These are phyloP conservation scores for Clarias batrachus DNA, from an alignment of 2,113 vertebrate species.

Conservation along the genomic window DNA sequence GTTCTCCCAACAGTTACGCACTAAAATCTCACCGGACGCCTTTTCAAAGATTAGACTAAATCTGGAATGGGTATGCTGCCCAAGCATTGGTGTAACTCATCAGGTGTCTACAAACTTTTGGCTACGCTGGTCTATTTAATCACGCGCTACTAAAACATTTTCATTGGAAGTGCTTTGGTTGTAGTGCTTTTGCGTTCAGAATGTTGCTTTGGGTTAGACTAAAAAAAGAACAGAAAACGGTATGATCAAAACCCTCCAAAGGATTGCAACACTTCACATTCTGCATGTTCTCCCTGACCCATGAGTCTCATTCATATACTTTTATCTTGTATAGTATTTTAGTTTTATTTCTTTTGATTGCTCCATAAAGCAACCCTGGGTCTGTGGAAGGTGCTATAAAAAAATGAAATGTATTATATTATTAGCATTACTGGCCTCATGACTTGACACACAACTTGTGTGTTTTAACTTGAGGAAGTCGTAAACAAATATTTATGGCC, in stretches of 20 bases:
- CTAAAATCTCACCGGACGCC: neutral
- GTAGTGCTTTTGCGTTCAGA: too few species aligned
- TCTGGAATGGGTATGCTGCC: neutral
- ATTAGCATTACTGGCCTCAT: neutral
- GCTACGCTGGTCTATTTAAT: neutral
- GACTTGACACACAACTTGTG: neutral
- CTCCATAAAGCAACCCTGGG: neutral
- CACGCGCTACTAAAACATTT: neutral
- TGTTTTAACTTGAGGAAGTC: neutral
- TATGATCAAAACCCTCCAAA: neutral
- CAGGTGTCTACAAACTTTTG: neutral
- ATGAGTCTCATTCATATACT: neutral
- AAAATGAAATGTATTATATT: neutral
- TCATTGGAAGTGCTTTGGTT: neutral
- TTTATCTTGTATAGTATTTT: neutral
- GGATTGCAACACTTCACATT: neutral
- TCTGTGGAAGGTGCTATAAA: neutral
- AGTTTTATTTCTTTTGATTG: neutral
- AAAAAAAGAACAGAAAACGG: neutral
- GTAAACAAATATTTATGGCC: neutral
- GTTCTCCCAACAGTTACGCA: neutral
- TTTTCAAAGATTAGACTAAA: neutral
- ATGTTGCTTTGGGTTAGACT: neutral
- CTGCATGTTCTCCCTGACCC: neutral
- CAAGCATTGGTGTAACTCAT: neutral